phyloP scores from a whole-genome alignment of 92 coral and sea anemone species.

The Palythoa grandis region DNA sequence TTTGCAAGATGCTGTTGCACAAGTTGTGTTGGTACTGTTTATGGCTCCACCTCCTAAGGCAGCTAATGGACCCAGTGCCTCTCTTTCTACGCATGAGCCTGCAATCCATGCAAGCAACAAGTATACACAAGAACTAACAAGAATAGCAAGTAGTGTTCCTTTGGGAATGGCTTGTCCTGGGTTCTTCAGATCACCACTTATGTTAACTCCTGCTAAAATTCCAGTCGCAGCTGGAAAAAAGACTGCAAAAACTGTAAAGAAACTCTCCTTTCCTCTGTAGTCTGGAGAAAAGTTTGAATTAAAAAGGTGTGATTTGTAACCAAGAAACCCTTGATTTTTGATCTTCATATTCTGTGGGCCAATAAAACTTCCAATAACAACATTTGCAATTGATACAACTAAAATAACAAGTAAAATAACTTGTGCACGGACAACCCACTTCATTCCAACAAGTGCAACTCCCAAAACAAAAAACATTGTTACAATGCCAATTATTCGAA shows the following conservation, averaged over 20 bases:
- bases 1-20: conserved; percentile 68
- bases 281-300: conserved; percentile 74
- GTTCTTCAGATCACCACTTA: conserved; percentile 90
- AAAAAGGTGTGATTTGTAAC: conserved; percentile 70
- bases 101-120: conserved; percentile 85
- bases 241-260: conserved; percentile 95
- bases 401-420: conserved; percentile 77
- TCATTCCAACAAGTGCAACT: conserved; percentile 83
- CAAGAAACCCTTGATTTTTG: conserved; percentile 76
- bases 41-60: conserved; percentile 40
- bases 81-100: conserved; percentile 79
- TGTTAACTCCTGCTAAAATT: conserved; percentile 96
- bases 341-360: conserved; percentile 84
- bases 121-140: conserved; percentile 87
- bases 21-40: conserved; percentile 58
- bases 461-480: conserved; percentile 85
- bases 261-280: conserved; percentile 74
- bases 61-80: conserved; percentile 79
- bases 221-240: conserved; percentile 99
- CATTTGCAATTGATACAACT: conserved; percentile 80
- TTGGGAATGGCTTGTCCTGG: conserved; percentile 93
- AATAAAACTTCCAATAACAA: conserved; percentile 82
- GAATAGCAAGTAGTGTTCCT: conserved; percentile 90
- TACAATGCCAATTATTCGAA: conserved; percentile 90
- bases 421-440: conserved; percentile 97